Evolutionary conservation across 1,140 invertebrate species (phyloP).

Genomic region (Episyrphus balteatus): DNA sequence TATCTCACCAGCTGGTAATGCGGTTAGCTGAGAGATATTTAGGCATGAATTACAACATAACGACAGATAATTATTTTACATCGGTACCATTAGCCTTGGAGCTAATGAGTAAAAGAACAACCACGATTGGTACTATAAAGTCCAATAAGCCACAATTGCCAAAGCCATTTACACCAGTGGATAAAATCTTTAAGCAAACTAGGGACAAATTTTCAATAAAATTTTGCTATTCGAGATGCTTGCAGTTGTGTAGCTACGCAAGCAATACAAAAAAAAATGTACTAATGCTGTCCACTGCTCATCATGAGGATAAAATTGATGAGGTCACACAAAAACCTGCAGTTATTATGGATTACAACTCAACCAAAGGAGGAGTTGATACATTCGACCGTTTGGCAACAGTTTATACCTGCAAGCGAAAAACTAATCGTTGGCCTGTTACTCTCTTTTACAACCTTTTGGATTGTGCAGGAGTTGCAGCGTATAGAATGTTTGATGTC

Average conservation of each 20-base stretch:
- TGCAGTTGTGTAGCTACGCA: too few species aligned
- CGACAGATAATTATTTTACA: conserved; percentile 7
- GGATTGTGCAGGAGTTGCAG: not conserved
- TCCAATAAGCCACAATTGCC: conserved; percentile 9
- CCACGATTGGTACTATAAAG: conserved; percentile 5
- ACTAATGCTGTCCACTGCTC: conserved; percentile 4
- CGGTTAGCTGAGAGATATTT: not conserved
- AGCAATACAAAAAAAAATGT: conserved; percentile 7
- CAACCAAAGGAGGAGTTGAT: conserved; percentile 14
- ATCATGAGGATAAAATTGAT: conserved; percentile 6
- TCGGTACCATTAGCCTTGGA: conserved; percentile 1
- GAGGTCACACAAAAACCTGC: conserved; percentile 7
- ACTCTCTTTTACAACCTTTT: conserved; percentile 10
- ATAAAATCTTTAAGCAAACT: not conserved
- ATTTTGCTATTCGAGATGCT: not conserved
- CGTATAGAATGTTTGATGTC: not conserved
- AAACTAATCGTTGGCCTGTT: conserved; percentile 13
- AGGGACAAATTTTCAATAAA: not conserved
- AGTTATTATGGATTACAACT: conserved; percentile 12
- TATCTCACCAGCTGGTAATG: not conserved
- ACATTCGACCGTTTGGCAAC: conserved; percentile 10
- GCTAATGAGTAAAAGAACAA: conserved; percentile 1
- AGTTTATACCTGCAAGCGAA: conserved; percentile 8
- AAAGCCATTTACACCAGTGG: not conserved
- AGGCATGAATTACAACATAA: conserved; percentile 1